These are phyloP conservation scores for Microctenopoma lineatum DNA, from an alignment of 2,797 vertebrate species.

Conservation along the genomic window DNA sequence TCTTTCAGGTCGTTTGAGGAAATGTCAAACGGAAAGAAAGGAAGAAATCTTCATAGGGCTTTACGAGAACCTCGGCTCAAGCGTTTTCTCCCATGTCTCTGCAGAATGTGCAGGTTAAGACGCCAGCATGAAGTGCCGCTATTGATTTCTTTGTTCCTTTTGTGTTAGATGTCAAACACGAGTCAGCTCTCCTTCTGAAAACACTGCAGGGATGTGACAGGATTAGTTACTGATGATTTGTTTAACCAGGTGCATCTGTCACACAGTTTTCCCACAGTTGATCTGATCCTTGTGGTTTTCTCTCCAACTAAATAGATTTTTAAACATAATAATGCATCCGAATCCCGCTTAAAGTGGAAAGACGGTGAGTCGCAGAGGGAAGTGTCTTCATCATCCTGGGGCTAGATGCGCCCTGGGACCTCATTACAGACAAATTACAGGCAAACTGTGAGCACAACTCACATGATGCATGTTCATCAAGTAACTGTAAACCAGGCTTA, in stretches of 20 bases:
- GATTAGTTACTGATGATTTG: background rate
- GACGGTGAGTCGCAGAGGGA: background rate
- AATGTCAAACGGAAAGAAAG: background rate
- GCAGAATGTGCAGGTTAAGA: constrained; percentile 14
- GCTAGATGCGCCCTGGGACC: background rate
- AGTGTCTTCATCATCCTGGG: background rate
- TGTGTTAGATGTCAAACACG: constrained; percentile 46
- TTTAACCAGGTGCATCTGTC: constrained; percentile 12
- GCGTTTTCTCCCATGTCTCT: constrained; percentile 1
- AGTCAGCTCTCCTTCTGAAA: constrained; percentile 34
- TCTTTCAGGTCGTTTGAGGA: background rate
- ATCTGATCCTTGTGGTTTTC: background rate
- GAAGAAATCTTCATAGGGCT: constrained; percentile 8
- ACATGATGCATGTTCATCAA: background rate
- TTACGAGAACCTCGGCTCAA: background rate
- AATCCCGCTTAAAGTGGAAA: background rate
- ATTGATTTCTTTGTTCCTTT: constrained; percentile 53
- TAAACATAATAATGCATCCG: constrained; percentile 3
- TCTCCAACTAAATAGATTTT: background rate
- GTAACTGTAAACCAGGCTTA: background rate
- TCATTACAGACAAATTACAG: background rate
- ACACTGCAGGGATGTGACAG: constrained; percentile 10
- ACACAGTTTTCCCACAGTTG: background rate
- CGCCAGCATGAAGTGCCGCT: constrained; percentile 24
- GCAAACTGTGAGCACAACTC: background rate